Evolutionary conservation across 2,888 invertebrate genomes (phyloP).

Genomic region (Sminthurides aquaticus): DNA sequence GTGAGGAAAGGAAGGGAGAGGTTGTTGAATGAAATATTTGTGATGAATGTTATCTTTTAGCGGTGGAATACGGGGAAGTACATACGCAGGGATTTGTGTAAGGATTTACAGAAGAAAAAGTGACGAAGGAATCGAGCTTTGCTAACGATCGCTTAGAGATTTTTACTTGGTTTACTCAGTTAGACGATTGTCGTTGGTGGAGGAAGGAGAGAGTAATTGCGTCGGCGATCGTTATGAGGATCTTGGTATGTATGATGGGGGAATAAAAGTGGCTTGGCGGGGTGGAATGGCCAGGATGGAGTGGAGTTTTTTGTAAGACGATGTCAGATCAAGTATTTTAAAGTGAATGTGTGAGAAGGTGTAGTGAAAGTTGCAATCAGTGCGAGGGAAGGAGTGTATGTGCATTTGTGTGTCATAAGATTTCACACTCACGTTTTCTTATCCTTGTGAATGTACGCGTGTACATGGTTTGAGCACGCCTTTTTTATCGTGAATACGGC

Average conservation of each 20-base stretch:
- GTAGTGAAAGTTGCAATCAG: constrained; percentile 3
- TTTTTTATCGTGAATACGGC: not conserved
- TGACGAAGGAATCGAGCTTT: no score
- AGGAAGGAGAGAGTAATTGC: no score
- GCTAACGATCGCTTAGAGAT: no score
- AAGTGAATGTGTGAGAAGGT: not conserved
- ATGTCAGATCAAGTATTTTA: not conserved
- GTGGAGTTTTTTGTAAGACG: not conserved
- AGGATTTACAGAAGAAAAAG: no score
- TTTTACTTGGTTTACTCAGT: no score
- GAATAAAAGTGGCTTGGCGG: not conserved
- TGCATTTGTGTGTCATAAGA: constrained; percentile 6
- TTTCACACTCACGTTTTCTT: constrained; percentile 4
- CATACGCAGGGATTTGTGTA: no score
- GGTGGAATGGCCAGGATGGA: not conserved
- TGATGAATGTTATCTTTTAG: no score
- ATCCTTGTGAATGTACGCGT: not conserved
- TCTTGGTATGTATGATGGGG: not conserved
- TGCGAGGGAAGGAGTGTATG: not conserved
- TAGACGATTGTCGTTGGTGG: no score
- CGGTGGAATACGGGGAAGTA: no score
- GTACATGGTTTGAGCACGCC: not conserved
- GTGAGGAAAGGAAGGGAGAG: no score
- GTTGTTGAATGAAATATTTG: no score
- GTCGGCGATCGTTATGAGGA: not conserved